These are phyloP conservation scores for Eilema griseolum DNA, from an alignment of 2,888 invertebrate species.

Conservation along the genomic window DNA sequence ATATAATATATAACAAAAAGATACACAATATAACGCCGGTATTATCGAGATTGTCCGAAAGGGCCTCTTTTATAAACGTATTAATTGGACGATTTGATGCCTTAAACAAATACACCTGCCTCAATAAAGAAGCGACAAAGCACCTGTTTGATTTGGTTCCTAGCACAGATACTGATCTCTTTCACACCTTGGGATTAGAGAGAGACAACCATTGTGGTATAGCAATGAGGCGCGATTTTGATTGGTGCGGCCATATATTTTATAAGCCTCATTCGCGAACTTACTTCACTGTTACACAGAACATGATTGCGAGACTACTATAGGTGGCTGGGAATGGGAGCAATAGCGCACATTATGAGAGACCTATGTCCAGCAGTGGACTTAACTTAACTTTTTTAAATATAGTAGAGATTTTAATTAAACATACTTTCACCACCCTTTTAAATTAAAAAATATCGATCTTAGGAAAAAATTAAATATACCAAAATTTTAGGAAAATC, in stretches of 20 bases:
- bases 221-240: conserved; percentile 47
- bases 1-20: conserved; percentile 52
- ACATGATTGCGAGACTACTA: conserved; percentile 27
- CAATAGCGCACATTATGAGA: too few relatives aligned
- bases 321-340: too few relatives aligned
- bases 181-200: conserved; percentile 40
- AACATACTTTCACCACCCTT: too few relatives aligned
- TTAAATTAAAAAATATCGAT: too few relatives aligned
- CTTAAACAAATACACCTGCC: conserved; percentile 76
- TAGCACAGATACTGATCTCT: conserved; percentile 41
- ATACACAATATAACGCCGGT: conserved; percentile 47
- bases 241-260: conserved; percentile 46
- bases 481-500: too few relatives aligned
- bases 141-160: conserved; percentile 63
- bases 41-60: conserved; percentile 48
- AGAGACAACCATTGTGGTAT: conserved; percentile 33
- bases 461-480: too few relatives aligned
- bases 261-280: conserved; percentile 46
- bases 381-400: too few relatives aligned
- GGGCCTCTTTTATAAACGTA: conserved; percentile 53
- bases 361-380: too few relatives aligned
- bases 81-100: conserved; percentile 71
- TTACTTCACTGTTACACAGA: conserved; percentile 46
- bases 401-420: too few relatives aligned
- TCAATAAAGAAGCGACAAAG: conserved; percentile 37